These are phyloP conservation scores for Drosophila serrata DNA, from an alignment of 1,140 invertebrate species.

Conservation along the genomic window DNA sequence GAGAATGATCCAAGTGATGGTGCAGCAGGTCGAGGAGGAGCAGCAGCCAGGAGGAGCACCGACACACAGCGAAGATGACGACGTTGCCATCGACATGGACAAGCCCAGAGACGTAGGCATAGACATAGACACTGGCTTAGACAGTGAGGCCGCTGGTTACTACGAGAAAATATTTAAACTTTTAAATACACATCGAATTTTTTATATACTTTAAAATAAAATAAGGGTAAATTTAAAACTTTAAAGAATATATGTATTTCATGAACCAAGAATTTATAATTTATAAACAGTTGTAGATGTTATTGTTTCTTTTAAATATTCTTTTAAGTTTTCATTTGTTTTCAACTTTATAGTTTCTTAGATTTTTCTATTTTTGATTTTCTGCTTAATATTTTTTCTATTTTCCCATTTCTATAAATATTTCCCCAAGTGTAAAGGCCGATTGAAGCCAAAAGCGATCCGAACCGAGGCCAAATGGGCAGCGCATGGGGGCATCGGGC, in stretches of 20 bases:
- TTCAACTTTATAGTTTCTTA: too few species aligned
- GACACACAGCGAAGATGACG: slow-evolving; percentile 46
- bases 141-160: slow-evolving; percentile 54
- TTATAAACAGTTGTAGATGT: too few species aligned
- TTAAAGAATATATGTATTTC: too few species aligned
- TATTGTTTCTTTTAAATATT: too few species aligned
- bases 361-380: neutral
- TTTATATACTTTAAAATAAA: neutral
- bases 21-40: neutral
- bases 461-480: slow-evolving; percentile 36
- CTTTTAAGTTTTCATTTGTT: too few species aligned
- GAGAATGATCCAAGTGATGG: slow-evolving; percentile 10
- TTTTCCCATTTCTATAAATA: neutral
- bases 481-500: slow-evolving; percentile 41
- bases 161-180: neutral
- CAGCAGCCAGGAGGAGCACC: slow-evolving; percentile 20
- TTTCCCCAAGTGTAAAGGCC: slow-evolving; percentile 42
- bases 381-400: neutral
- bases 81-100: slow-evolving; percentile 51
- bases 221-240: too few species aligned
- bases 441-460: slow-evolving; percentile 17
- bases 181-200: neutral
- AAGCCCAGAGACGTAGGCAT: slow-evolving; percentile 25
- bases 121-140: slow-evolving; percentile 36
- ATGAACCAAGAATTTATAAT: too few species aligned